phyloP scores from a whole-genome alignment of 2,888 invertebrate genomes.

The Chironomus tentans region DNA sequence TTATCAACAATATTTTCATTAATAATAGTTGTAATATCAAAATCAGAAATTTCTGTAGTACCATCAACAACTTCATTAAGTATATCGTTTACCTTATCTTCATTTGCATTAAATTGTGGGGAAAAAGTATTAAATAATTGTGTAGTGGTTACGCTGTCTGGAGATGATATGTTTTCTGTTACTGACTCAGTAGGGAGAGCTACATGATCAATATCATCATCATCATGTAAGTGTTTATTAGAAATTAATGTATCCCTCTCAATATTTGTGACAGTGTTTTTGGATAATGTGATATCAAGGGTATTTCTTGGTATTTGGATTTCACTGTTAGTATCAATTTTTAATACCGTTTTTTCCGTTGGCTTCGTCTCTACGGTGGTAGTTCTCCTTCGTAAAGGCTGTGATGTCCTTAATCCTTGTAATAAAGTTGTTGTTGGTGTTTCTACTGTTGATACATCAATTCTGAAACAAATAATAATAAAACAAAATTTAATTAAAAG shows the following conservation, averaged over 20 bases:
- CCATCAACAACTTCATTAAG: not conserved
- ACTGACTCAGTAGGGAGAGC: conserved; percentile 12
- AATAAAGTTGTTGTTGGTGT: conserved; percentile 6
- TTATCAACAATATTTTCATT: conserved; percentile 3
- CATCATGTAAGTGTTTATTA: conserved; percentile 19
- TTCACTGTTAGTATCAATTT: conserved; percentile 28
- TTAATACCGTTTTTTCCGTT: conserved; percentile 28
- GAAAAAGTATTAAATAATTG: not conserved
- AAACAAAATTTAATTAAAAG: not conserved
- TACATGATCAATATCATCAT: not conserved
- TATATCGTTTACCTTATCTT: conserved; percentile 11
- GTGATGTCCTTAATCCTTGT: conserved; percentile 10
- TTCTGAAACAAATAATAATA: not conserved
- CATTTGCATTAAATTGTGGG: conserved; percentile 1
- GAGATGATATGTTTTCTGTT: conserved; percentile 28
- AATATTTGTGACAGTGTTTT: conserved; percentile 18
- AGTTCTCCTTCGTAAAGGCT: conserved; percentile 5
- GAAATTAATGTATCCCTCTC: conserved; percentile 12
- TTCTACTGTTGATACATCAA: not conserved
- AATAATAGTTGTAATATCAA: not conserved
- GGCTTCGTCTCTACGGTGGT: not conserved
- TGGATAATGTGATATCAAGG: conserved; percentile 1
- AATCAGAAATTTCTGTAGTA: not conserved
- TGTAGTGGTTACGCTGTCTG: conserved; percentile 18
- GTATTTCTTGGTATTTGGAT: not conserved